Evolutionary conservation across 2,113 vertebrate species (phyloP).

Genomic region (Salvelinus alpinus): DNA sequence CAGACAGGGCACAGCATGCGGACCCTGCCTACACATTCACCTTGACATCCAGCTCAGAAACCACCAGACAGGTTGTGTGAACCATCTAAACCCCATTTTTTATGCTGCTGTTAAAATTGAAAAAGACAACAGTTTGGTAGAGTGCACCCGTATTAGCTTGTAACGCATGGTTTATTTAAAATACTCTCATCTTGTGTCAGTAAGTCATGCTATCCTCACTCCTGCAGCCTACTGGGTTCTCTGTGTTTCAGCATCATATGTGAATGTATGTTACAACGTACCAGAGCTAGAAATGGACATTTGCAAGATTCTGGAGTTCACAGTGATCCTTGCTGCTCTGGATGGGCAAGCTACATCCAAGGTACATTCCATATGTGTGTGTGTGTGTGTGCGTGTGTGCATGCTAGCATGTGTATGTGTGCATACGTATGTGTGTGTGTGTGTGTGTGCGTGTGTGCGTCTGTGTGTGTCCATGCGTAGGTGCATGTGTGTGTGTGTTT

Average conservation of each 20-base stretch:
- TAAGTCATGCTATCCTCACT: neutral
- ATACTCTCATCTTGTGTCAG: neutral
- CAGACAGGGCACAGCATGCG: constrained; percentile 44
- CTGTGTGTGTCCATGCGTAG: neutral
- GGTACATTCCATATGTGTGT: constrained; percentile 38
- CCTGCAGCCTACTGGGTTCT: constrained; percentile 6
- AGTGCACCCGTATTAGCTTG: neutral
- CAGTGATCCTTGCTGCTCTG: constrained; percentile 23
- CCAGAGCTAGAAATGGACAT: neutral
- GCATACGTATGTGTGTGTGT: constrained; percentile 2
- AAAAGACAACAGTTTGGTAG: neutral
- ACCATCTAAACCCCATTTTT: neutral
- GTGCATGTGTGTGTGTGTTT: constrained; percentile 42
- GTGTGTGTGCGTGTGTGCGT: neutral
- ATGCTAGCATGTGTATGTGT: no score
- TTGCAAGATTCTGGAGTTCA: constrained; percentile 66
- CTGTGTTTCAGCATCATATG: constrained; percentile 38
- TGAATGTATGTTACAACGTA: constrained; percentile 59
- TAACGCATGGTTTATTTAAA: neutral
- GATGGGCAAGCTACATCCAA: constrained; percentile 24
- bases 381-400: neutral
- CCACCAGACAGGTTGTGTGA: constrained; percentile 48
- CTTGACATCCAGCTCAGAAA: constrained; percentile 49
- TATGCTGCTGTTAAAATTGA: no score
- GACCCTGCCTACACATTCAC: constrained; percentile 75